Evolutionary conservation across 2,113 vertebrate genomes (phyloP), one percentile per base, ranked within the genome.

Genomic region (Chloroceryle aenea): DNA sequence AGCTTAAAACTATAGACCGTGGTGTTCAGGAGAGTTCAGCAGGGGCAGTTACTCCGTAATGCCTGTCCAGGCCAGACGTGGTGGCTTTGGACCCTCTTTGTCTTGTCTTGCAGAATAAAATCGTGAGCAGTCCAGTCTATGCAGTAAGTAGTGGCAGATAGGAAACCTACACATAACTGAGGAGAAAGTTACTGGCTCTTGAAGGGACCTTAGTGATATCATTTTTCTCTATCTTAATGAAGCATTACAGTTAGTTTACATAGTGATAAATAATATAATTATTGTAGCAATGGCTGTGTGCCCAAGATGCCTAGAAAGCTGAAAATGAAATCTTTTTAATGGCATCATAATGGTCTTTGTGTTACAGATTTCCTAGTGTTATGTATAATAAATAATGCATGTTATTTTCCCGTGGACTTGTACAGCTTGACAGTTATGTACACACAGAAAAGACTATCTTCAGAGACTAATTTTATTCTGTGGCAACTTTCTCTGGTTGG

Each of bases 221-320:
- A 66, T 97, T 96, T 97, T 93, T 96, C 81, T 96, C 73, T 66
- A 84, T 96, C 93, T 97, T 96, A 98, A 98, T 98, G 98, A 98
- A 98, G 96, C 97, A 94, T 97, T 97, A 95, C 90, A 64, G 94
- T 96, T 97, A 73, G 78, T 98, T 98, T 98, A 97, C 97, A 87
- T 93, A 94, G 97, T 83, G 94, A 98, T 98, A 98, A 97, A 97
- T 97, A 97, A 73, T 97, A 96, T 97, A 95, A 97, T 98, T 97
- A 97, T 87, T 94, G 64, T 91, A 95, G 87, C 0, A 2, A 32
- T 97, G 97, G 97, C 97, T 93, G 91, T 78, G 91, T 97, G 97
- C 98, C 98, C 87, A 71, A 97, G 95, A 94, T 92, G 93, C 94
- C 96, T 97, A 30, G 80, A 96, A 96, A 95, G 90, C 95, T 83